phyloP scores from a whole-genome alignment of 2,888 invertebrate genomes.

The Acleris literana region DNA sequence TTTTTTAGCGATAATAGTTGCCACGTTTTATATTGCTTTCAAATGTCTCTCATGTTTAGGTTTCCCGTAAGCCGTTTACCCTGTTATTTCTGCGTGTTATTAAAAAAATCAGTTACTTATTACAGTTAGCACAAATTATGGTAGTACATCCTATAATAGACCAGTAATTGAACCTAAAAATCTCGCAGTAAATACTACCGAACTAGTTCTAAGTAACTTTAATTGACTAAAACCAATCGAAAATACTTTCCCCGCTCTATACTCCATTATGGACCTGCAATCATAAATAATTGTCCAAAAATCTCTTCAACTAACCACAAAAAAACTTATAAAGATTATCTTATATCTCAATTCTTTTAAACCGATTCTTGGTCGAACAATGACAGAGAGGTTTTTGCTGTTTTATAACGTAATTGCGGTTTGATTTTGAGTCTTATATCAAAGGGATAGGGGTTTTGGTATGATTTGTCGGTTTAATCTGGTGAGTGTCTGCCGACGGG shows the following conservation, averaged over 20 bases:
- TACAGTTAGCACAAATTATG: too few species aligned
- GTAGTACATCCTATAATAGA: too few species aligned
- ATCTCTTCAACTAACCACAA: slow-evolving; percentile 62
- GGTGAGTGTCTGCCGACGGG: slow-evolving; percentile 55
- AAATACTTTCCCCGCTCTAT: slow-evolving; percentile 23
- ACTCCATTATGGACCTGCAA: slow-evolving; percentile 50
- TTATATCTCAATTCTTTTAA: slow-evolving; percentile 47
- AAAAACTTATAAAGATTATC: slow-evolving; percentile 64
- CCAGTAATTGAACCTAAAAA: not conserved
- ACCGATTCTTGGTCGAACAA: slow-evolving; percentile 53
- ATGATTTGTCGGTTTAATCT: slow-evolving; percentile 55
- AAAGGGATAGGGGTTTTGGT: slow-evolving; percentile 40
- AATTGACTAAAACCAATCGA: slow-evolving; percentile 18
- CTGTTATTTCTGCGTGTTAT: too few species aligned
- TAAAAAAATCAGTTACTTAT: too few species aligned
- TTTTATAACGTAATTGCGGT: not conserved
- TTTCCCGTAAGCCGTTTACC: too few species aligned
- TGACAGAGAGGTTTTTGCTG: slow-evolving; percentile 17
- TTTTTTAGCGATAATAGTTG: too few species aligned
- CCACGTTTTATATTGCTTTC: too few species aligned
- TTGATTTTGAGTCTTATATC: slow-evolving; percentile 39
- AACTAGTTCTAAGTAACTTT: slow-evolving; percentile 2
- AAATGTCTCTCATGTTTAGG: too few species aligned
- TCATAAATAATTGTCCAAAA: slow-evolving; percentile 70
- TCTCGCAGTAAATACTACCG: not conserved